Evolutionary conservation across 2,888 invertebrate species (phyloP).

Genomic region (Caenorhabditis sp.): DNA sequence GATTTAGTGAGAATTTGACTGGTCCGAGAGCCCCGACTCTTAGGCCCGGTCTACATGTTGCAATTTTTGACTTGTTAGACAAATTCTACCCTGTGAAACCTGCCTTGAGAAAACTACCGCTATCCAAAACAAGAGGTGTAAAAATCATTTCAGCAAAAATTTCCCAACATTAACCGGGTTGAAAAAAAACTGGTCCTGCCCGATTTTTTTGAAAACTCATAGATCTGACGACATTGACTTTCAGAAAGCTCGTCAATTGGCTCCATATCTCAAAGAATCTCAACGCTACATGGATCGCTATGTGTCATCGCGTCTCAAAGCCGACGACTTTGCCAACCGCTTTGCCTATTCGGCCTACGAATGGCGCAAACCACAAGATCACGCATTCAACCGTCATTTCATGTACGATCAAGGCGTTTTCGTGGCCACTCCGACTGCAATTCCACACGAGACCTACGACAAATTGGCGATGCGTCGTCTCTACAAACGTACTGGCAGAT

Average conservation of each 20-base stretch:
- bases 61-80: too few relatives aligned
- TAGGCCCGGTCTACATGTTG: too few relatives aligned
- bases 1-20: too few relatives aligned
- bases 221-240: too few relatives aligned
- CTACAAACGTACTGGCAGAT: conserved; percentile 68
- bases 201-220: too few relatives aligned
- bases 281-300: conserved; percentile 68
- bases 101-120: too few relatives aligned
- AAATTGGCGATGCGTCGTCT: conserved; percentile 54
- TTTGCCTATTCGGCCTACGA: conserved; percentile 70
- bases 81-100: too few relatives aligned
- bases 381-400: conserved; percentile 68
- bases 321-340: conserved; percentile 68
- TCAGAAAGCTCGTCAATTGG: conserved; percentile 37
- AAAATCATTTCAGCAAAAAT: too few relatives aligned
- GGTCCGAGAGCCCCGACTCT: too few relatives aligned
- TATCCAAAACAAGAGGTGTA: too few relatives aligned
- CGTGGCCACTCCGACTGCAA: conserved; percentile 46
- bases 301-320: conserved; percentile 62
- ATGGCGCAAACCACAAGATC: conserved; percentile 68
- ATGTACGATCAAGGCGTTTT: conserved; percentile 59
- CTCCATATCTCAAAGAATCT: conserved; percentile 60
- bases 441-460: conserved; percentile 52
- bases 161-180: too few relatives aligned
- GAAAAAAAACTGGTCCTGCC: too few relatives aligned